A percentile compares a stretch with the other conserved stretches of the same genome.
phyloP scores from a whole-genome alignment of 1,140 invertebrate genomes.

The Pseudomyrmex sp. region DNA sequence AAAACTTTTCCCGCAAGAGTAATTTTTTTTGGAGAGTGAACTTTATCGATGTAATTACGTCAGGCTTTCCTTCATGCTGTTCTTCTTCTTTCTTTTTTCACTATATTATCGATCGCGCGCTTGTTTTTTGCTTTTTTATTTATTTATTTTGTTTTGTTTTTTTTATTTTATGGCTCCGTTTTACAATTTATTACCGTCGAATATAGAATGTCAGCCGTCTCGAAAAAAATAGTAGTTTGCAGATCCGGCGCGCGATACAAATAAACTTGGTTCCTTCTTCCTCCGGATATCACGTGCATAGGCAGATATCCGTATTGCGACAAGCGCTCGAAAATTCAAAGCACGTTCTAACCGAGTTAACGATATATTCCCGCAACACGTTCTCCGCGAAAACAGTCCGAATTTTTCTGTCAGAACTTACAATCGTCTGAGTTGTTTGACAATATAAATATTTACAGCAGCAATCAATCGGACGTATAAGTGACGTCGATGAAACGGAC shows the following conservation, averaged over 20 bases:
- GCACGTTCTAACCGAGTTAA: slow-evolving; percentile 46
- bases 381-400: slow-evolving; percentile 5
- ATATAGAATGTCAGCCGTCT: background rate
- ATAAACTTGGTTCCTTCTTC: background rate
- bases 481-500: background rate
- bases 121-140: background rate
- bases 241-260: background rate
- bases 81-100: background rate
- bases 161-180: background rate
- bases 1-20: slow-evolving; percentile 28
- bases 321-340: slow-evolving; percentile 41
- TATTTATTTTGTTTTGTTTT: background rate
- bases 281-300: slow-evolving; percentile 42
- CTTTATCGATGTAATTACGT: slow-evolving; percentile 53
- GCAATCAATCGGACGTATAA: too few species aligned
- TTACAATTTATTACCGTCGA: slow-evolving; percentile 20
- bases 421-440: background rate
- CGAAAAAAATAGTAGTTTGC: background rate
- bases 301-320: slow-evolving; percentile 26
- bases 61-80: background rate
- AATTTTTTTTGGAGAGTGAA: slow-evolving; percentile 23
- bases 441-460: too few species aligned
- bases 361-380: slow-evolving; percentile 15
- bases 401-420: slow-evolving; percentile 17
- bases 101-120: background rate